Base-by-base conservation (phyloP, 2,113 vertebrate species). In the Lophotis ruficrista region DNA sequence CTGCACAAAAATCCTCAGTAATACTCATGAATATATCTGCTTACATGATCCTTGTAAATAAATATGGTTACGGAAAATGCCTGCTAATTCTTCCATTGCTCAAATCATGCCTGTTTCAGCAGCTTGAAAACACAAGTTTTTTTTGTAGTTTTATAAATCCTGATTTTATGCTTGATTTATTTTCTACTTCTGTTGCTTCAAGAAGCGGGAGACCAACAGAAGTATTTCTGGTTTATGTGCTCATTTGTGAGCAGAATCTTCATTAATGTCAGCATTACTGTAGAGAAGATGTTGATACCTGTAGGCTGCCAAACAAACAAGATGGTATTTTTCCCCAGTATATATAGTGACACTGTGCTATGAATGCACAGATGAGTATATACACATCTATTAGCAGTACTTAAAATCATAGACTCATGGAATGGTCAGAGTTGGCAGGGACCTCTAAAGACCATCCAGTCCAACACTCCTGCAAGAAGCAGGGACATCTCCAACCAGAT, bases 291-390 rank as follows among this genome's bases (percentile, higher is more conserved):
- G 7, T 8, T 72, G 79, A 23, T 62, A 60, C 22, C 22, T 21
- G 1, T 30, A 64, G 30, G 45, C 38, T 93, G 48, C 9, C 57
- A 25, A 17, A 56, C 12, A 72, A 45, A 12, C 16, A 51, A 30
- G 41, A 27, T 14, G 23, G 18, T 30, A 4, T 70, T 81, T 87
- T 9, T 1, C 45, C 33, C 15, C 35, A n/a, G 24, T 54, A 81
- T 56, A 12, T 12, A 3, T 2, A n/a, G 54, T 16, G 24, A 45
- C 19, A 5, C 12, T 6, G 41, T 89, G 57, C 56, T 87, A 12
- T 23, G 48, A 58, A 12, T 33, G 18, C 20, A 14, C 0, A 17
- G 7, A 13, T 4, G n/a, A 73, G 4, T 16, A 45, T 1, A 5
- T 24, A 27, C 0, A 1, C 38, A 64, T 4, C 1, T 14, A 14